Conservation (phyloP, 2,113 vertebrate species). For the Rhineura floridana region DNA sequence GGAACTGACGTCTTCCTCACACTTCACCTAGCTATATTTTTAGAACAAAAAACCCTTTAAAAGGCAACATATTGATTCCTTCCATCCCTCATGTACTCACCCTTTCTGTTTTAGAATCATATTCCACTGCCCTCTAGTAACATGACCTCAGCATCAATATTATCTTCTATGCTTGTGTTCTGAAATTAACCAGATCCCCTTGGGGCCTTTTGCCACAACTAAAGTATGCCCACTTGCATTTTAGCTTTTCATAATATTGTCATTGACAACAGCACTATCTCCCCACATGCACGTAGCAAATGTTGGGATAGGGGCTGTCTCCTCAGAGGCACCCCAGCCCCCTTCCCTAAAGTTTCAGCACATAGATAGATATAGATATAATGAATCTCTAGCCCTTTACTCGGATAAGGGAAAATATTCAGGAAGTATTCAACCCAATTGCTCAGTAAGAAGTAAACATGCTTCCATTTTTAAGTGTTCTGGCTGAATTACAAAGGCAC, state of each 20-base stretch:
- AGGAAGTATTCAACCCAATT: background rate
- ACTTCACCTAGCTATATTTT: slow-evolving; percentile 67
- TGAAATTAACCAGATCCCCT: slow-evolving; percentile 35
- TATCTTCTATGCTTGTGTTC: slow-evolving; percentile 47
- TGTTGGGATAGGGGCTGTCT: background rate
- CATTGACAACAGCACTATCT: background rate
- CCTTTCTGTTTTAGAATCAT: slow-evolving; percentile 62
- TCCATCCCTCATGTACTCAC: slow-evolving; percentile 60
- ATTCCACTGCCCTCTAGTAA: slow-evolving; percentile 66
- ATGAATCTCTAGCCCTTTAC: background rate
- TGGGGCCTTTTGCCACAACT: slow-evolving; percentile 40
- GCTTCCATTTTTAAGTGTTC: background rate
- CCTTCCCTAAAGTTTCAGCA: background rate
- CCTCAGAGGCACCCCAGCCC: background rate
- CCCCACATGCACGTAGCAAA: background rate
- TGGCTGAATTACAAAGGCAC: background rate
- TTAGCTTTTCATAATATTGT: background rate
- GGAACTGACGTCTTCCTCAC: slow-evolving; percentile 51
- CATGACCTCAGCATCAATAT: slow-evolving; percentile 50
- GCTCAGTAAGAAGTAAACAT: background rate
- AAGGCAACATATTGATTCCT: slow-evolving; percentile 75
- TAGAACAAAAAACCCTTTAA: slow-evolving; percentile 68
- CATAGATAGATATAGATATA: too few species aligned
- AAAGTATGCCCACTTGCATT: background rate
- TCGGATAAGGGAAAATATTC: background rate